These are phyloP conservation scores for Gryon sp. DNA, from an alignment of 1,140 invertebrate genomes.

Conservation along the genomic window DNA sequence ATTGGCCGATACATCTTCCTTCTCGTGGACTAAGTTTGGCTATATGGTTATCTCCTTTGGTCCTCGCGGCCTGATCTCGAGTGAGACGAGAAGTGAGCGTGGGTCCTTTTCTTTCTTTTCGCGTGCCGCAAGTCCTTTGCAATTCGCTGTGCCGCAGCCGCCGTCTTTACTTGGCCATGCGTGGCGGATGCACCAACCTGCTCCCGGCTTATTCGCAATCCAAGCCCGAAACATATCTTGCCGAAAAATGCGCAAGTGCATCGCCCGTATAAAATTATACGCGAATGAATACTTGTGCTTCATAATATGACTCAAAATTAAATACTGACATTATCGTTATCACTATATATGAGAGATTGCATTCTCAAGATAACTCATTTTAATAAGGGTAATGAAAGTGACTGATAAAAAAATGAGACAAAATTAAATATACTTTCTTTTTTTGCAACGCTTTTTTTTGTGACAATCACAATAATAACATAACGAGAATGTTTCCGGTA, in stretches of 20 bases:
- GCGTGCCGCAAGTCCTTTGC: slow-evolving; percentile 66
- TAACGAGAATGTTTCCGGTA: no score
- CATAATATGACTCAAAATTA: slow-evolving; percentile 52
- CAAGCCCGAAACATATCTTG: slow-evolving; percentile 57
- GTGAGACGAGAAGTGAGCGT: slow-evolving; percentile 36
- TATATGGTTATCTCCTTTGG: slow-evolving; percentile 7
- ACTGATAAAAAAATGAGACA: slow-evolving; percentile 17
- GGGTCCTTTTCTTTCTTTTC: slow-evolving; percentile 66
- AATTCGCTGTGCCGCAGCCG: slow-evolving; percentile 60
- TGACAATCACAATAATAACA: no score
- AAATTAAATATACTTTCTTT: neutral
- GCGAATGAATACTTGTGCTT: slow-evolving; percentile 21
- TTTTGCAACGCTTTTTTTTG: neutral
- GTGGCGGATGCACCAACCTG: slow-evolving; percentile 64
- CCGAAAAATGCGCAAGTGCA: slow-evolving; percentile 62
- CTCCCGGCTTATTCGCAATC: slow-evolving; percentile 61
- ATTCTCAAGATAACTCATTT: slow-evolving; percentile 30
- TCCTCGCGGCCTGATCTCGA: slow-evolving; percentile 42
- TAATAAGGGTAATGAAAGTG: slow-evolving; percentile 47
- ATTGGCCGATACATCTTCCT: slow-evolving; percentile 34
- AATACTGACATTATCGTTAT: slow-evolving; percentile 52
- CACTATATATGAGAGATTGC: slow-evolving; percentile 20
- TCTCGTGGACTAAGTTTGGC: neutral
- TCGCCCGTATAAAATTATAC: slow-evolving; percentile 62
- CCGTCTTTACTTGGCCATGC: slow-evolving; percentile 60